Percentiles rank a stretch among this genome's conserved stretches.
phyloP scores from a whole-genome alignment of 2,113 vertebrate genomes.

The Bos javanicus region DNA sequence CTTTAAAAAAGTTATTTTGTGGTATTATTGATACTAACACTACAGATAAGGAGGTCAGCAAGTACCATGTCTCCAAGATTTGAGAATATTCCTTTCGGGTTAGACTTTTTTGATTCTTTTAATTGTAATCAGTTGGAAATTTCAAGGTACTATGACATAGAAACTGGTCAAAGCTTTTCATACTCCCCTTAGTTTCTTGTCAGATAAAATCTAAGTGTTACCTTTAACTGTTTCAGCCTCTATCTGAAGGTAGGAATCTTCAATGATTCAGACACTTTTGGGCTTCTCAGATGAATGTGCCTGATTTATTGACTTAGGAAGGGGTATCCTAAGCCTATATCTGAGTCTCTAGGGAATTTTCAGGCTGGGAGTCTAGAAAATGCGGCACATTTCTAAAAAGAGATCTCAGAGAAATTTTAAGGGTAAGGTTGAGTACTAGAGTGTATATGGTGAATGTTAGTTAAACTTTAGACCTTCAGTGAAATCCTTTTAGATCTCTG shows the following conservation, averaged over 20 bases:
- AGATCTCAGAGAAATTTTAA: not conserved
- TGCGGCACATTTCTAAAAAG: not conserved
- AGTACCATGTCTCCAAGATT: not conserved
- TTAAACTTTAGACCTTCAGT: not conserved
- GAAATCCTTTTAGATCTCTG: not conserved
- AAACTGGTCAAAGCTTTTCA: not conserved
- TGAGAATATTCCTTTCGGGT: not conserved
- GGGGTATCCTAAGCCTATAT: not conserved
- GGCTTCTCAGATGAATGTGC: not conserved
- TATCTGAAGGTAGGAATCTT: not conserved
- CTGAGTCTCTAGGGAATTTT: not conserved
- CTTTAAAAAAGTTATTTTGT: not conserved
- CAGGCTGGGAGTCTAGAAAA: not conserved
- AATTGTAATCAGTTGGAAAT: not conserved
- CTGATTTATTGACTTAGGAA: not conserved
- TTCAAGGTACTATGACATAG: not conserved
- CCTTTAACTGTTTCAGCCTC: not conserved
- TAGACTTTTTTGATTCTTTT: not conserved
- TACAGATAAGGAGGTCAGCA: not conserved
- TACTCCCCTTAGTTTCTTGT: not conserved
- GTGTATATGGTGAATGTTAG: not conserved
- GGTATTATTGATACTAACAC: not conserved
- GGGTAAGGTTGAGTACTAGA: not conserved
- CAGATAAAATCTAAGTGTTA: not conserved
- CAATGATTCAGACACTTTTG: not conserved